phyloP scores from a whole-genome alignment of 53 echinoderm and acorn worm species.

The Henricia sp. region DNA sequence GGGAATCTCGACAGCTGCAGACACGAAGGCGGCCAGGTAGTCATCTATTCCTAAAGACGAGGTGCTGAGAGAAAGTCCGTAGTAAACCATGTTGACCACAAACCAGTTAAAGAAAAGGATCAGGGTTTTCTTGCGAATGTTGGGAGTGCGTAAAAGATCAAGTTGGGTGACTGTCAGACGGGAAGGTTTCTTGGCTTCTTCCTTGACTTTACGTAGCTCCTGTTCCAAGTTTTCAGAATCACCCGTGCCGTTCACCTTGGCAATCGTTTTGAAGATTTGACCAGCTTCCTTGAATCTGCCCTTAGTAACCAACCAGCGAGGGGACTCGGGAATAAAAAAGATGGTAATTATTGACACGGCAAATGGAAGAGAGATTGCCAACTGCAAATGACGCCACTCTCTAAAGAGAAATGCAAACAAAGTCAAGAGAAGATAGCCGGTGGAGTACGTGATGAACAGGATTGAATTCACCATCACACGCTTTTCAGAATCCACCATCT shows the following conservation, averaged over 20 bases:
- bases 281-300: not conserved
- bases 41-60: slow-evolving; percentile 63
- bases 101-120: slow-evolving; percentile 44
- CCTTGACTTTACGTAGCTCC: not conserved
- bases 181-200: not conserved
- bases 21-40: slow-evolving; percentile 67
- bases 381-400: slow-evolving; percentile 20
- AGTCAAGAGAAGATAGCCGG: slow-evolving; percentile 5
- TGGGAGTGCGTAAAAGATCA: slow-evolving; percentile 1
- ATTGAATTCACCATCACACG: not conserved
- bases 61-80: slow-evolving; percentile 72
- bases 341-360: not conserved
- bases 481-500: slow-evolving; percentile 13
- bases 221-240: not conserved
- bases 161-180: not conserved
- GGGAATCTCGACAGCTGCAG: slow-evolving; percentile 69
- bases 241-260: not conserved
- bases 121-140: slow-evolving; percentile 1
- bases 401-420: not conserved
- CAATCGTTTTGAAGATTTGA: not conserved
- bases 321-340: slow-evolving; percentile 1
- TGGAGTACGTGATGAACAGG: not conserved
- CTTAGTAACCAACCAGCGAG: slow-evolving; percentile 16
- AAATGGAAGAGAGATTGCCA: not conserved
- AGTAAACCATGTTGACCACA: slow-evolving; percentile 61